Conservation (phyloP, 23 tunicate species). For the Styela clava region DNA sequence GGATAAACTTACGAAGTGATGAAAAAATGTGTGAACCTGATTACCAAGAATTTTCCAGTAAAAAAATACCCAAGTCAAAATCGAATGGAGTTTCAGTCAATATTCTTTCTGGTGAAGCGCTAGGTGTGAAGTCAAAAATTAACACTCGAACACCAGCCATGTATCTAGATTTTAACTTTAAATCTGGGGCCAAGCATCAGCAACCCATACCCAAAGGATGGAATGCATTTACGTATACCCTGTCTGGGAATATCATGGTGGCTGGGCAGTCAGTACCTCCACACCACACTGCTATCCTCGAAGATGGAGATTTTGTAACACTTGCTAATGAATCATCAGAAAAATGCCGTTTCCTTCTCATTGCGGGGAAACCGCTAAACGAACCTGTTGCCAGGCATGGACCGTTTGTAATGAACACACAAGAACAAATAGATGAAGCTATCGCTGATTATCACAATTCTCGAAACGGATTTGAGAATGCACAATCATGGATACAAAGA, state of each 20-base stretch:
- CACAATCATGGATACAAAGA: constrained; percentile 33
- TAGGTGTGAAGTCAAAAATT: constrained; percentile 63
- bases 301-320: constrained; percentile 51
- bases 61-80: constrained; percentile 61
- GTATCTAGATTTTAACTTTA: constrained; percentile 52
- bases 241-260: constrained; percentile 29
- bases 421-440: constrained; percentile 40
- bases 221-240: constrained; percentile 56
- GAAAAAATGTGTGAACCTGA: constrained; percentile 73
- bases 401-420: constrained; percentile 71
- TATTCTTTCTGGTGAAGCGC: constrained; percentile 67
- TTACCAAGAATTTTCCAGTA: constrained; percentile 57
- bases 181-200: constrained; percentile 41
- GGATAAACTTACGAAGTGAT: constrained; percentile 56
- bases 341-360: constrained; percentile 40
- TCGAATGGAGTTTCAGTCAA: constrained; percentile 60
- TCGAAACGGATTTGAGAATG: constrained; percentile 63
- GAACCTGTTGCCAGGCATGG: constrained; percentile 69
- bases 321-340: constrained; percentile 46
- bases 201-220: constrained; percentile 67
- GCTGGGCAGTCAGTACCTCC: constrained; percentile 39
- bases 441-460: constrained; percentile 48
- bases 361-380: constrained; percentile 63
- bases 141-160: constrained; percentile 66
- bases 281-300: constrained; percentile 55